phyloP scores from a whole-genome alignment of 2,113 vertebrate genomes.

The Phylloscopus whistleri region DNA sequence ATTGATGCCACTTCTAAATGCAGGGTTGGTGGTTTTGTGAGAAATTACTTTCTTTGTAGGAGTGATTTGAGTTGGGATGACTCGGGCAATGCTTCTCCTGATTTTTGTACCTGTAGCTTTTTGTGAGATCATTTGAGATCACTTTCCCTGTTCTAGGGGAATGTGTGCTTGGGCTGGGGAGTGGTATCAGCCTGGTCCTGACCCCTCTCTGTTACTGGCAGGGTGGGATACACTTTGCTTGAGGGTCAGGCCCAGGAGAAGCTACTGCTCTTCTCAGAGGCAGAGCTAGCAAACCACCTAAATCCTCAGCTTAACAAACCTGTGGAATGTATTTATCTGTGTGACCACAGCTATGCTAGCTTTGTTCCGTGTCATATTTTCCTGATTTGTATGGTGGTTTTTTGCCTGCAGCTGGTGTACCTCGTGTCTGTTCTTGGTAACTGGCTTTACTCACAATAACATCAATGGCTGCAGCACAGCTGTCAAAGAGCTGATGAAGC shows the following conservation, averaged over 20 bases:
- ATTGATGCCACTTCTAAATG: background rate
- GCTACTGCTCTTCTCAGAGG: background rate
- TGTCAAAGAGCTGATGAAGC: background rate
- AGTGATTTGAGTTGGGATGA: background rate
- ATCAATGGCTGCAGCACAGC: background rate
- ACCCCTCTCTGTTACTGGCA: background rate
- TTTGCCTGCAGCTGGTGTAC: background rate
- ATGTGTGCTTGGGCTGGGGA: background rate
- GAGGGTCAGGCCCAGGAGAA: background rate
- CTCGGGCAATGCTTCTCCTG: background rate
- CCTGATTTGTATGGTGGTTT: background rate
- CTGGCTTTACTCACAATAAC: background rate
- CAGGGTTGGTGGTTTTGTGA: background rate
- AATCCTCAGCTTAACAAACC: background rate
- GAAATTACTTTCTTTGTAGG: background rate
- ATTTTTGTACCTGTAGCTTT: background rate
- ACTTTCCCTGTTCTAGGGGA: background rate
- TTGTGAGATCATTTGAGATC: background rate
- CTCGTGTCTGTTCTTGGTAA: background rate
- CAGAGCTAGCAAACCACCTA: background rate
- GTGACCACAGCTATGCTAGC: background rate
- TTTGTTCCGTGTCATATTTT: background rate
- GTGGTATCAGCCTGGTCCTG: background rate
- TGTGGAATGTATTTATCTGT: background rate
- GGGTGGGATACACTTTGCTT: background rate